Conservation (phyloP, 2,888 invertebrate genomes). For the Phasia obesa region DNA sequence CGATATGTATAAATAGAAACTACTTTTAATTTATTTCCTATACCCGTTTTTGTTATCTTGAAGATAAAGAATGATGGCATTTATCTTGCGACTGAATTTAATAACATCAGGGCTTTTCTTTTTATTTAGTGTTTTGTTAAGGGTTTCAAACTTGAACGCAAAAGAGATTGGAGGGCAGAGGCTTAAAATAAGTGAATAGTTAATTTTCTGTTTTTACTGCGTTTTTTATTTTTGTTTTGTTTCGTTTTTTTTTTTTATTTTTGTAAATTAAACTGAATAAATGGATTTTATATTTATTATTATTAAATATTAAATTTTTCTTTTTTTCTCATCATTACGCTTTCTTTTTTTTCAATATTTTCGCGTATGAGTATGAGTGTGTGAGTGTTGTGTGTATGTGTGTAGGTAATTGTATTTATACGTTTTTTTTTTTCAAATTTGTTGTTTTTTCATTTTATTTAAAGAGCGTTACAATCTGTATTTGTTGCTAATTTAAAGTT, state of each 20-base stretch:
- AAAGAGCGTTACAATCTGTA: constrained; percentile 75
- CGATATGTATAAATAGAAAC: too few relatives aligned
- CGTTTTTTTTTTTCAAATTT: constrained; percentile 70
- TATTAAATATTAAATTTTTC: constrained; percentile 65
- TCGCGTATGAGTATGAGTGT: constrained; percentile 54
- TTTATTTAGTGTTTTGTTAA: not conserved
- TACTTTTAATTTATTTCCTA: too few relatives aligned
- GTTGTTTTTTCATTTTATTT: constrained; percentile 73
- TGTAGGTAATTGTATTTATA: constrained; percentile 71
- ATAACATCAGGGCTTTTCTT: too few relatives aligned
- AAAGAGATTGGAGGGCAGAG: not conserved
- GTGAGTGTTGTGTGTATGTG: constrained; percentile 40
- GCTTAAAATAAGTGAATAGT: constrained; percentile 36
- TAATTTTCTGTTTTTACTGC: constrained; percentile 63
- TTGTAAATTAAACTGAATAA: constrained; percentile 71
- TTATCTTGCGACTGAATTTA: too few relatives aligned
- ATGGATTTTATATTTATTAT: constrained; percentile 68
- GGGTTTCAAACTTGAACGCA: not conserved
- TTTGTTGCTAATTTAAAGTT: constrained; percentile 72
- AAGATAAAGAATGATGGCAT: too few relatives aligned
- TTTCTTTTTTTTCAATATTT: constrained; percentile 47
- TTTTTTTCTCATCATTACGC: constrained; percentile 60
- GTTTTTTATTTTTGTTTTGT: constrained; percentile 61
- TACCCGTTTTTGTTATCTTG: too few relatives aligned
- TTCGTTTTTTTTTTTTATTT: constrained; percentile 39